phyloP scores from a whole-genome alignment of 1,140 invertebrate genomes.

The Argopecten irradians region DNA sequence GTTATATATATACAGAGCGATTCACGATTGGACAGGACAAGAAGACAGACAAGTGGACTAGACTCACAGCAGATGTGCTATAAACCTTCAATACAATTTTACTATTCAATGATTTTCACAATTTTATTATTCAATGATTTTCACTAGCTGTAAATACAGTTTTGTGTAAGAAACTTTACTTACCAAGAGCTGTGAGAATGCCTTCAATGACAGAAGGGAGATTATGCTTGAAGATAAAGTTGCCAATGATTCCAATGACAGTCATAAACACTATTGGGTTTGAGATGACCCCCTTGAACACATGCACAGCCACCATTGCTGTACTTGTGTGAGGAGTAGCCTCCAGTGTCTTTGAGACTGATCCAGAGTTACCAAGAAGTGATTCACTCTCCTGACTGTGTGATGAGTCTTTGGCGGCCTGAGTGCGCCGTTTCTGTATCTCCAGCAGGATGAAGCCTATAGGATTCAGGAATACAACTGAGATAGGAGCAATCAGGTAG shows the following conservation, averaged over 20 bases:
- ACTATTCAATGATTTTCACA: too few relatives aligned
- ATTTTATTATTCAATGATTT: too few relatives aligned
- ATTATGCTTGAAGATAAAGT: slow-evolving; percentile 87
- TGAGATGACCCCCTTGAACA: slow-evolving; percentile 84
- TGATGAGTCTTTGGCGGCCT: slow-evolving; percentile 19
- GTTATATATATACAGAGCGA: too few relatives aligned
- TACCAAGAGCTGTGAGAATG: slow-evolving; percentile 83
- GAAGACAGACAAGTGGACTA: too few relatives aligned
- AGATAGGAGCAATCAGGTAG: slow-evolving; percentile 95
- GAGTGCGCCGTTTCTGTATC: slow-evolving; percentile 82
- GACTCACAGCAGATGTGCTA: too few relatives aligned
- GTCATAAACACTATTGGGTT: slow-evolving; percentile 97
- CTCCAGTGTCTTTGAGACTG: background rate
- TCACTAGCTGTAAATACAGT: too few relatives aligned
- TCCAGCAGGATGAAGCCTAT: slow-evolving; percentile 94
- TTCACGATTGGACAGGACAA: too few relatives aligned
- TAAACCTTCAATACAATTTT: too few relatives aligned
- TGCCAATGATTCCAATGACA: slow-evolving; percentile 90
- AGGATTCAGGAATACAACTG: slow-evolving; percentile 93
- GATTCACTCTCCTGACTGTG: background rate
- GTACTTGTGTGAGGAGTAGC: background rate
- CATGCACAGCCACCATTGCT: slow-evolving; percentile 52
- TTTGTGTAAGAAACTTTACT: slow-evolving; percentile 60
- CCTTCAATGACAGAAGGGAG: slow-evolving; percentile 86
- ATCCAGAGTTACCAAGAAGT: background rate